Evolutionary conservation across 2,797 vertebrate genomes (phyloP).

Genomic region (Falco biarmicus): DNA sequence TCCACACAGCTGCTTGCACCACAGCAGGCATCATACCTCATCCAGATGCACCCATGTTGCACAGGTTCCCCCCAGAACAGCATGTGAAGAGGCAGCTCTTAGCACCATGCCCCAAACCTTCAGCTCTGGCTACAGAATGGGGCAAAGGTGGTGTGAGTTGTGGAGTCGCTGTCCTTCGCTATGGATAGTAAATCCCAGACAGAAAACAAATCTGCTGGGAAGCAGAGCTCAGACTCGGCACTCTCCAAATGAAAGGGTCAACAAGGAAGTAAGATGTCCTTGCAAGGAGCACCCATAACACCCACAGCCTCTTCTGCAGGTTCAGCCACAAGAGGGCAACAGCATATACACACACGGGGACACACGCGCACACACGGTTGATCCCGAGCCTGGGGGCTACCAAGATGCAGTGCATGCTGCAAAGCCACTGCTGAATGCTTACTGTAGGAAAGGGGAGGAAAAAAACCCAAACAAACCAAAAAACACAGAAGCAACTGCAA

Average conservation of each 20-base stretch:
- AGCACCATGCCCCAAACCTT: not conserved
- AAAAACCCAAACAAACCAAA: too few relatives aligned
- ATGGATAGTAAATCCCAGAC: accelerated
- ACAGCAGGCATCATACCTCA: not conserved
- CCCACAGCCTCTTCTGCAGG: not conserved
- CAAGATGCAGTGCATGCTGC: not conserved
- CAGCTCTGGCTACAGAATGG: not conserved
- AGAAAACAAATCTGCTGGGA: not conserved
- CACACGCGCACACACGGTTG: not conserved
- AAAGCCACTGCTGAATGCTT: not conserved
- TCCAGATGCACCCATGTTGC: not conserved
- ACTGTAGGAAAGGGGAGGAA: not conserved
- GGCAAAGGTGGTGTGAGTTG: not conserved
- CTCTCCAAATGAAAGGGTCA: not conserved
- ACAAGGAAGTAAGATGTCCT: not conserved
- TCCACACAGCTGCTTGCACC: not conserved
- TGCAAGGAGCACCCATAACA: not conserved
- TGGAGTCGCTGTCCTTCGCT: not conserved
- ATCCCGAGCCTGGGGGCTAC: not conserved
- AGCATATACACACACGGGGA: accelerated
- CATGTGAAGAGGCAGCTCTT: not conserved
- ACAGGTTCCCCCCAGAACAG: not conserved
- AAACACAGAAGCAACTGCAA: accelerated
- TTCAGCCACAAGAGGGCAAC: not conserved
- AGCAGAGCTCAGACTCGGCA: accelerated